phyloP scores from a whole-genome alignment of 2,113 vertebrate species.

The Corythoichthys haematopterus region DNA sequence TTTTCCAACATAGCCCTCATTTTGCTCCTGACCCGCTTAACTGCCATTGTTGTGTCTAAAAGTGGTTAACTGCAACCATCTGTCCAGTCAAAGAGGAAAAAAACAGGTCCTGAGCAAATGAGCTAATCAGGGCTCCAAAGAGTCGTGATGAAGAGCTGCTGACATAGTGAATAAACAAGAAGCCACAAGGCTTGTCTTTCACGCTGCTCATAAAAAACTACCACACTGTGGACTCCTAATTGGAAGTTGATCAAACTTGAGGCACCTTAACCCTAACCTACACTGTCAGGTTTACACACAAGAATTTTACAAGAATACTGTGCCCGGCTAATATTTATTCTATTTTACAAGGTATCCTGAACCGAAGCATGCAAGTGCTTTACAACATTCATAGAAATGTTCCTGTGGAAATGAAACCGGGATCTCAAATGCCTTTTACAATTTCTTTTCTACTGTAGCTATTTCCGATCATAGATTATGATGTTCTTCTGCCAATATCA shows the following conservation, averaged over 20 bases:
- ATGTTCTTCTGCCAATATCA: background rate
- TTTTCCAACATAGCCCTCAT: background rate
- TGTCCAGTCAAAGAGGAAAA: conserved; percentile 34
- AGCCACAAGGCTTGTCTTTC: conserved; percentile 39
- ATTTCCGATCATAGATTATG: background rate
- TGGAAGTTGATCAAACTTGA: conserved; percentile 51
- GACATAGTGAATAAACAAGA: conserved; percentile 53
- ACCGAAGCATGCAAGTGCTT: conserved; percentile 42
- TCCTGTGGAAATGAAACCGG: conserved; percentile 43
- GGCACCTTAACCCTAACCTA: conserved; percentile 20
- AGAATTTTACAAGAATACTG: conserved; percentile 57
- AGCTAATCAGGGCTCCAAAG: conserved; percentile 36
- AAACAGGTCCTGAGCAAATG: conserved; percentile 22
- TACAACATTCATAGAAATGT: conserved; percentile 37
- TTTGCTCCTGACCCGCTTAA: conserved; percentile 16
- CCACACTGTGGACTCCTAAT: conserved; percentile 49
- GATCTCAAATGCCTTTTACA: conserved; percentile 10
- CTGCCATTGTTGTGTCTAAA: conserved; percentile 24
- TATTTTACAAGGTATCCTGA: conserved; percentile 67
- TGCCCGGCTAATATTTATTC: conserved; percentile 47
- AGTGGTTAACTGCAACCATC: conserved; percentile 41
- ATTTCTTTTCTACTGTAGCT: conserved; percentile 4
- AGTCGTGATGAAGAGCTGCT: conserved; percentile 43
- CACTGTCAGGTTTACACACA: conserved; percentile 58
- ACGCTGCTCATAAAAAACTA: conserved; percentile 59